Percentiles rank a stretch among this genome's conserved stretches.
phyloP scores from a whole-genome alignment of 2,888 invertebrate species.

The Julus scandinavius region DNA sequence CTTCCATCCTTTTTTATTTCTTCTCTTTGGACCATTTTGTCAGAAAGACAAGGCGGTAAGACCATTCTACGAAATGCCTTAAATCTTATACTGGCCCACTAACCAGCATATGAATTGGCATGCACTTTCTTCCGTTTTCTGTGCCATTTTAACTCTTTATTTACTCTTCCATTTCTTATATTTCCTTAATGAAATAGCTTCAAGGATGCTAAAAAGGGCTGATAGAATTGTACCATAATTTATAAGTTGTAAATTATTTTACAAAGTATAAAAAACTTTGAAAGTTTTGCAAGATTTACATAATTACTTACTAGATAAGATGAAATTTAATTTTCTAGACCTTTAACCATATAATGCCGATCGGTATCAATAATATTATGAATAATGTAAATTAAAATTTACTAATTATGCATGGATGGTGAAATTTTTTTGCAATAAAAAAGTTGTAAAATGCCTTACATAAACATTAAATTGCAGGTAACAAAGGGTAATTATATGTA shows the following conservation, averaged over 20 bases:
- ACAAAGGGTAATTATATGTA: too few species aligned
- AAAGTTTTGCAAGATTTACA: too few species aligned
- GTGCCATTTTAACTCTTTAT: background rate
- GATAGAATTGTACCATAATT: too few species aligned
- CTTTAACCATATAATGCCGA: too few species aligned
- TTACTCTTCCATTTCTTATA: background rate
- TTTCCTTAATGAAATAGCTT: background rate
- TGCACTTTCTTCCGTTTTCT: background rate
- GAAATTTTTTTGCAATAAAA: background rate
- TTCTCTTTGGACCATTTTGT: constrained; percentile 52
- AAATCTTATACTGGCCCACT: background rate
- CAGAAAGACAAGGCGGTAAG: constrained; percentile 55
- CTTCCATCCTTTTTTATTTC: constrained; percentile 48
- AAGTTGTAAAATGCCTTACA: too few species aligned
- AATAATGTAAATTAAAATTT: background rate
- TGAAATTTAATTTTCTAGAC: too few species aligned
- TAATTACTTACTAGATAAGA: too few species aligned
- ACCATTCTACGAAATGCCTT: constrained; percentile 42
- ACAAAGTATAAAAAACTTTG: too few species aligned
- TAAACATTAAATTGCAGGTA: too few species aligned
- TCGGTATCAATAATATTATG: too few species aligned
- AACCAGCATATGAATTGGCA: constrained; percentile 3
- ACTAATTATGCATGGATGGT: background rate
- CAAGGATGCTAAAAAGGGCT: background rate
- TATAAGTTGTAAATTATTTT: too few species aligned